Base-by-base conservation (phyloP, 1,140 invertebrate genomes). In the Brachionus angularis region DNA sequence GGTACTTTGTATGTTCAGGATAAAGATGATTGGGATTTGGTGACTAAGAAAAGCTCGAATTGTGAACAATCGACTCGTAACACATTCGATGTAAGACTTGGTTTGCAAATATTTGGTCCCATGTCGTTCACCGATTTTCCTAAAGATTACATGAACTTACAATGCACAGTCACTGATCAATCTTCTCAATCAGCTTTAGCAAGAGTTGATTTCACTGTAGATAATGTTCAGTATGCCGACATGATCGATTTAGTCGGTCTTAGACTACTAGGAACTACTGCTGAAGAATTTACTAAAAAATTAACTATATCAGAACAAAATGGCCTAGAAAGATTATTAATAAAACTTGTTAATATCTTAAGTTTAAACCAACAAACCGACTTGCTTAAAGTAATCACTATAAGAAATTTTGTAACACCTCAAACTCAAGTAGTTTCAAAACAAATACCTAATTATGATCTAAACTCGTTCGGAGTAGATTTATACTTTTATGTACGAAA, bases 21-120 rank as follows among this genome's bases (percentile, higher is more conserved):
- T 46, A 47, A 67, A 29, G 62, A 67, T 25, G 62, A 67, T 31
- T 67, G 62, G 62, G 62, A 67, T 21, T 29, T 67, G 16, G 47
- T 39, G 1, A 5, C 25, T 1, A 67, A 67, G 4, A 25, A 23
- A 18, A 67, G 62, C 25, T 46, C 29, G 12, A 44, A 31, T n/a
- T 67, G 62, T 67, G 16, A 5, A 1, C 62, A 67, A 50, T 39
- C 53, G 16, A 67, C 42, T 1, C 16, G 18, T 8, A 47, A 47
- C 27, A 16, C 62, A 0, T 21, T 67, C 5, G 39, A 67, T 47
- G n/a, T 67, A 0, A 1, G 1, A 2, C 5, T 12, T 1, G 29
- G 3, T 50, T 47, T 67, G 42, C 33, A 14, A n/a, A 29, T 67
- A n/a, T 8, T 47, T 16, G 62, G 62, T 0, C 62, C 62, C 16